phyloP scores from a whole-genome alignment of 2,888 invertebrate species.

The Palloptera scutellata region DNA sequence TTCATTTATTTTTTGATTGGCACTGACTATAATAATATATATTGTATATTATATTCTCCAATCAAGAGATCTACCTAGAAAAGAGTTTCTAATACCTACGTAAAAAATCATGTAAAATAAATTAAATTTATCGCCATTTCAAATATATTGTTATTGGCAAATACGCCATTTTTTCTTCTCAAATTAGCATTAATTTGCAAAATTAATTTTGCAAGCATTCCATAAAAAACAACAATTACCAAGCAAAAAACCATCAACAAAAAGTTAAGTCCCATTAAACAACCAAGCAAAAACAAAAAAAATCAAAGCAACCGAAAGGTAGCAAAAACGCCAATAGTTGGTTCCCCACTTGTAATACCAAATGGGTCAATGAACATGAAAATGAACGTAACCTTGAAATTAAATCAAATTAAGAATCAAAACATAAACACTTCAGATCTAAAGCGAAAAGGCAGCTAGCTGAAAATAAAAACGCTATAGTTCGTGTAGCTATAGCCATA shows the following conservation, averaged over 20 bases:
- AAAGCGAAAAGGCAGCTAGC: neutral
- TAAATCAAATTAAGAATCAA: conserved; percentile 17
- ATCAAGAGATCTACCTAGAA: no score
- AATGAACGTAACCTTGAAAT: conserved; percentile 28
- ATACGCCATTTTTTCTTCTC: neutral
- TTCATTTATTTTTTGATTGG: no score
- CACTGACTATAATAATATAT: no score
- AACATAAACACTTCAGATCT: conserved; percentile 12
- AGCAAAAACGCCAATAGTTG: neutral
- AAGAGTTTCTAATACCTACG: no score
- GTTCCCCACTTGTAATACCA: conserved; percentile 4
- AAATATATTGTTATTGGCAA: no score
- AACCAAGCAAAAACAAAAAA: neutral
- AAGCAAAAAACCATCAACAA: neutral
- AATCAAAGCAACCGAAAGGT: neutral
- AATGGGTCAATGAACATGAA: conserved; percentile 28
- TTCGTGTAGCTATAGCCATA: no score
- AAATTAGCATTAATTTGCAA: conserved; percentile 1
- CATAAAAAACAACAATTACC: neutral
- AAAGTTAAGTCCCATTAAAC: neutral
- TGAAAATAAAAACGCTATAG: no score
- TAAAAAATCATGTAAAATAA: no score
- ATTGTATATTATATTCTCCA: no score
- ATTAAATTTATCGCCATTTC: no score
- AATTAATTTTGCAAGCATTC: neutral